These are phyloP conservation scores for Brachystomella parvula DNA, from an alignment of 1,140 invertebrate genomes.

Conservation along the genomic window DNA sequence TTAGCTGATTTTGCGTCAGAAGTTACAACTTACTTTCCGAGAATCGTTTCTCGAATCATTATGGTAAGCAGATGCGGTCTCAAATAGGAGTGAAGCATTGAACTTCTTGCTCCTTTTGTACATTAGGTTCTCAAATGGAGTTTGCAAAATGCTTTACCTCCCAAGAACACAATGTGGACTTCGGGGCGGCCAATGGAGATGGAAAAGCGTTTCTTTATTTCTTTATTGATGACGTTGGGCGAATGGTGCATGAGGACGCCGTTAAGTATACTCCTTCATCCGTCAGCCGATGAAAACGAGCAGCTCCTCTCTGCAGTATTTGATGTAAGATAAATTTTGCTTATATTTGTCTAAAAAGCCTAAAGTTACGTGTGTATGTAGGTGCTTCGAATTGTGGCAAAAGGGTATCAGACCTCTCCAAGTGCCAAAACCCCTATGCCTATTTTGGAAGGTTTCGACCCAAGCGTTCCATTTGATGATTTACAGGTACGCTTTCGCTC, in stretches of 20 bases:
- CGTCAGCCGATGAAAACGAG: constrained; percentile 41
- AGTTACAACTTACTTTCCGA: constrained; percentile 65
- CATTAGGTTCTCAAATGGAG: constrained; percentile 49
- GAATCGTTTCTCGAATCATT: constrained; percentile 65
- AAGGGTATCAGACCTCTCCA: constrained; percentile 39
- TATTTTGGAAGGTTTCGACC: constrained; percentile 57
- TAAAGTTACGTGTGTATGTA: constrained; percentile 33
- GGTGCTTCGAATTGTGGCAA: constrained; percentile 46
- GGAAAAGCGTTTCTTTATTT: constrained; percentile 65
- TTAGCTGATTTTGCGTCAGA: constrained; percentile 69
- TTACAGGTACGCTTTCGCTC: constrained; percentile 47
- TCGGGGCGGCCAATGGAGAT: constrained; percentile 46
- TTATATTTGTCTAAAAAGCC: constrained; percentile 9
- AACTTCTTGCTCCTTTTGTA: no score
- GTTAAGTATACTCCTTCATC: constrained; percentile 42
- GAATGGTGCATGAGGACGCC: constrained; percentile 84
- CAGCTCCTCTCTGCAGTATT: constrained; percentile 45
- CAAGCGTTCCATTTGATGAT: constrained; percentile 61
- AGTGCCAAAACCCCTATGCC: constrained; percentile 31
- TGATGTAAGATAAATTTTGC: constrained; percentile 39
- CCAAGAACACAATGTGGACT: constrained; percentile 41
- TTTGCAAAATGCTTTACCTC: constrained; percentile 49
- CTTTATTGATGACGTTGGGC: constrained; percentile 77
- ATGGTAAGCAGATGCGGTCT: constrained; percentile 54
- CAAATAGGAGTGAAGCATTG: no score